These are phyloP conservation scores for Girardinus metallicus DNA, from an alignment of 2,797 vertebrate species.

Conservation along the genomic window DNA sequence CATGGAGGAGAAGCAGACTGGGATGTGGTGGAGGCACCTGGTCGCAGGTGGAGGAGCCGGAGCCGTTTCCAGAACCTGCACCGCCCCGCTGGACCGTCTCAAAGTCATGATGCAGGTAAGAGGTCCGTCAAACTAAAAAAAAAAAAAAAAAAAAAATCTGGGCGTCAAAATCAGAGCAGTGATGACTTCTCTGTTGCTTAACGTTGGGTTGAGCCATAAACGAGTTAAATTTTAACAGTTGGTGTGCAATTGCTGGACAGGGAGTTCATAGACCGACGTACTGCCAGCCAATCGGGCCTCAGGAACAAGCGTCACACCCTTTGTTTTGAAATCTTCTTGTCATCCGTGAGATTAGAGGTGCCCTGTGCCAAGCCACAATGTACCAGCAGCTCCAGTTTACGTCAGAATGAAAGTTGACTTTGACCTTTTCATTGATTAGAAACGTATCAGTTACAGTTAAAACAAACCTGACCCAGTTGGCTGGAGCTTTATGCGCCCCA, in stretches of 20 bases:
- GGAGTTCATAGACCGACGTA: slow-evolving; percentile 17
- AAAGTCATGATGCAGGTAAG: slow-evolving; percentile 98
- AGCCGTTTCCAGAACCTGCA: slow-evolving; percentile 91
- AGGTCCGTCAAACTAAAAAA: background rate
- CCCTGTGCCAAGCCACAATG: background rate
- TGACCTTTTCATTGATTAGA: background rate
- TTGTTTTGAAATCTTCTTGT: background rate
- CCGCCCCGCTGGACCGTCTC: slow-evolving; percentile 92
- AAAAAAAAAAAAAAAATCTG: background rate
- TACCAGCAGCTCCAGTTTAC: slow-evolving; percentile 2
- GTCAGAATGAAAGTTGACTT: slow-evolving; percentile 39
- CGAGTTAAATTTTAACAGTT: slow-evolving; percentile 56
- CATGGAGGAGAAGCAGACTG: slow-evolving; percentile 89
- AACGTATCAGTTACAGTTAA: background rate
- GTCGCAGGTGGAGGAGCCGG: slow-evolving; percentile 94
- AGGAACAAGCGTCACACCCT: slow-evolving; percentile 6
- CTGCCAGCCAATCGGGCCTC: slow-evolving; percentile 25
- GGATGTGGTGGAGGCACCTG: slow-evolving; percentile 97
- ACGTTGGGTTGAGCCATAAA: slow-evolving; percentile 18
- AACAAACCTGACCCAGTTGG: slow-evolving; percentile 7
- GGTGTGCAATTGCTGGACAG: background rate
- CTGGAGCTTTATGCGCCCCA: background rate
- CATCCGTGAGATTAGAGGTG: slow-evolving; percentile 1
- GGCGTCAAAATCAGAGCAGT: background rate
- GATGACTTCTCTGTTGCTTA: slow-evolving; percentile 11